Conservation (phyloP, 2,888 invertebrate genomes). For the Heteromurus nitidus region DNA sequence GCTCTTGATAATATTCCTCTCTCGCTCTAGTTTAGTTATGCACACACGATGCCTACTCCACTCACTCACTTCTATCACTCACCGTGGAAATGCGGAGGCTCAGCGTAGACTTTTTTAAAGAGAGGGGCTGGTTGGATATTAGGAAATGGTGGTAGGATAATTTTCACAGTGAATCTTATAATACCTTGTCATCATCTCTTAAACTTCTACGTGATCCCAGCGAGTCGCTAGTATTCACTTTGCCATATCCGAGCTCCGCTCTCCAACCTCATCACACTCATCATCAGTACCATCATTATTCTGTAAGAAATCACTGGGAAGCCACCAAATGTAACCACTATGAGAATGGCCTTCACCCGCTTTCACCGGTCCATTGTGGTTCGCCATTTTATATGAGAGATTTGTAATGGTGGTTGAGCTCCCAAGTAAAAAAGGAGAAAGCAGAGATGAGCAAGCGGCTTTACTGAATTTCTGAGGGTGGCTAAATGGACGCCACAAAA, state of each 20-base stretch:
- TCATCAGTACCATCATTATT: slow-evolving; percentile 32
- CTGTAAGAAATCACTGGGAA: slow-evolving; percentile 41
- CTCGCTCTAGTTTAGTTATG: no score
- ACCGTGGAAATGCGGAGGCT: not conserved
- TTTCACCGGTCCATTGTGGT: slow-evolving; percentile 22
- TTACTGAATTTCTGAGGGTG: no score
- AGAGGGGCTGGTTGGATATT: no score
- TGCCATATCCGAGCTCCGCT: not conserved
- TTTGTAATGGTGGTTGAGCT: slow-evolving; percentile 5
- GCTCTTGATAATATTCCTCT: not conserved
- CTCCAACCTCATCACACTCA: slow-evolving; percentile 26
- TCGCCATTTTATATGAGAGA: not conserved
- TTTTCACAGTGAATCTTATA: slow-evolving; percentile 46
- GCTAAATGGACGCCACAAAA: no score
- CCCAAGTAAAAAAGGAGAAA: not conserved
- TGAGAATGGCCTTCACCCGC: slow-evolving; percentile 14
- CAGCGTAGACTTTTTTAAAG: no score
- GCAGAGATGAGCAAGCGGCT: no score
- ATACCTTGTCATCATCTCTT: slow-evolving; percentile 42
- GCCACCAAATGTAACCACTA: slow-evolving; percentile 16
- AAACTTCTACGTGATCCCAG: slow-evolving; percentile 1
- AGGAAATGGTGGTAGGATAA: slow-evolving; percentile 7
- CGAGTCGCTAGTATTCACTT: not conserved
- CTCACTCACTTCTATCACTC: no score
- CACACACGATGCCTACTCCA: not conserved